Base-by-base conservation (phyloP, 2,888 invertebrate species). In the Napeogenes sylphis region DNA sequence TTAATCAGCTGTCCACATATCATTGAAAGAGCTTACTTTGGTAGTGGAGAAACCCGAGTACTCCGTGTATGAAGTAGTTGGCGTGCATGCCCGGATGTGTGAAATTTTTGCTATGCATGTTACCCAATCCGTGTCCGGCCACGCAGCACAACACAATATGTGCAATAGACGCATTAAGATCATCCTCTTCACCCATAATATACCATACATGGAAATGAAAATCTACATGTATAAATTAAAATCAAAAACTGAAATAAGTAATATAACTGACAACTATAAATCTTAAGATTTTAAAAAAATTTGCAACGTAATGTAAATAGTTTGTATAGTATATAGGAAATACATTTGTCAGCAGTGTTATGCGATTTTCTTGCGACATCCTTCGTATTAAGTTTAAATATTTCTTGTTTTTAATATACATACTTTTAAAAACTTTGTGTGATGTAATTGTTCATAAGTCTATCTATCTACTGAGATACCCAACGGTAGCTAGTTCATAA, bases 1-100 rank as follows among this genome's bases (percentile, higher is more conserved):
- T 21, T 21, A 21, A 0, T 21, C 21, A 21, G 21, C 21, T 21
- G 21, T 21, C 21, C 4, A 47, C n/a, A 46, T 14, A 47, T 47
- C 4, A 35, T 35, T 35, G 6, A 35, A 32, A 59, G 32, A 35
- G 38, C 58, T 61, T 64, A 84, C 85, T 83, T 69, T 84, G 85
- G 65, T 76, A 81, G 68, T 85, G 79, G 46, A 87, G 64, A 68
- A 87, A 79, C 71, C 88, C 88, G 58, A 87, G 10, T 46, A 86
- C 61, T 62, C 87, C 87, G 58, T 89, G 88, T 67, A 88, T 68
- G 68, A 89, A 82, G 70, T 81, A 85, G 70, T 88, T 89, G 2
- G 76, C 81, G 68, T 89, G 87, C 84, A 87, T 82, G 54, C 88
- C 89, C 1, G 86, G 84, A 59, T 85, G 80, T 45, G 83, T 79